Evolutionary conservation across 1,140 invertebrate genomes (phyloP).

Genomic region (Cydia fagiglandana): DNA sequence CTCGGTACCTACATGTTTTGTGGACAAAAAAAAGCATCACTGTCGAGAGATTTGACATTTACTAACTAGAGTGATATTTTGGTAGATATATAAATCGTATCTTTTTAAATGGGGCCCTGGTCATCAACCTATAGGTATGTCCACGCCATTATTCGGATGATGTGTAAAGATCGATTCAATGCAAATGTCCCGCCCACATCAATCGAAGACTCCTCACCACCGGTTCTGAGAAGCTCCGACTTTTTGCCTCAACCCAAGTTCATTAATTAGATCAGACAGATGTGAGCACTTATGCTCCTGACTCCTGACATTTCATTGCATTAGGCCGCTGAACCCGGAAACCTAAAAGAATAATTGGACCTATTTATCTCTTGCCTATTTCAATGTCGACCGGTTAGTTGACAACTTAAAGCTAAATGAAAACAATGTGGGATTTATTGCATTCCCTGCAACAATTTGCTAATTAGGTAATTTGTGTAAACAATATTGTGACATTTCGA

Average conservation of each 20-base stretch:
- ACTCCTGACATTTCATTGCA: conserved; percentile 64
- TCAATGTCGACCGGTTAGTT: conserved; percentile 23
- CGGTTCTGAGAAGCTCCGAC: conserved; percentile 46
- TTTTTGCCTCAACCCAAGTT: conserved; percentile 55
- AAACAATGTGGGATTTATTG: neutral
- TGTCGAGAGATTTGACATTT: neutral
- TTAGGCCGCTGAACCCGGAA: conserved; percentile 67
- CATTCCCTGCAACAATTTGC: neutral
- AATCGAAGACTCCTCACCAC: conserved; percentile 59
- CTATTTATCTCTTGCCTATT: conserved; percentile 31
- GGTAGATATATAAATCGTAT: neutral
- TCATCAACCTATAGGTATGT: conserved; percentile 50
- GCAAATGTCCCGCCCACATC: conserved; percentile 69
- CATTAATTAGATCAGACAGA: conserved; percentile 68
- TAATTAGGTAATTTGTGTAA: neutral
- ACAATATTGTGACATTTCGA: neutral
- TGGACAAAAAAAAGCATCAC: neutral
- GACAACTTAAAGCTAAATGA: neutral
- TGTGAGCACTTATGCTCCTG: conserved; percentile 49
- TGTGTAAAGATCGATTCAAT: conserved; percentile 70
- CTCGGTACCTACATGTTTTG: neutral
- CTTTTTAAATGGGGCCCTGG: conserved; percentile 36
- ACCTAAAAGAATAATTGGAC: conserved; percentile 46
- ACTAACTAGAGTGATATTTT: neutral
- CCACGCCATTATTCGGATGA: conserved; percentile 59